Conservation (phyloP, 2,888 invertebrate genomes). For the Papilio protenor region DNA sequence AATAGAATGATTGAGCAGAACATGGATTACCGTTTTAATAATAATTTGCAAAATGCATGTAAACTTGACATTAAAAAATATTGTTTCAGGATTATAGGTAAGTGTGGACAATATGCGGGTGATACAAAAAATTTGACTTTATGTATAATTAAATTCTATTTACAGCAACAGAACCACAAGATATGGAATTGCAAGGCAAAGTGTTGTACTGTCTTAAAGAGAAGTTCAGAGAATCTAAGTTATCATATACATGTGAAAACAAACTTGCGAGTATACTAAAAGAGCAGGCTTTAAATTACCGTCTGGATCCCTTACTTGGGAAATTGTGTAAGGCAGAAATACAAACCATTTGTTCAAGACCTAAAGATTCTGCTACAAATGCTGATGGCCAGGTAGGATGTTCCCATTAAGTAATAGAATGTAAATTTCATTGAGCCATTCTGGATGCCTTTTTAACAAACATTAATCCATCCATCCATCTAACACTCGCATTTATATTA, state of each 20-base stretch:
- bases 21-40: slow-evolving; percentile 95
- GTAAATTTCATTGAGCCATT: too few species aligned
- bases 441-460: too few species aligned
- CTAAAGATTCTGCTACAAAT: slow-evolving; percentile 74
- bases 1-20: slow-evolving; percentile 96
- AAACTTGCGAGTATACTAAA: slow-evolving; percentile 92
- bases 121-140: slow-evolving; percentile 40
- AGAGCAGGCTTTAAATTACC: slow-evolving; percentile 95
- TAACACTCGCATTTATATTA: neutral
- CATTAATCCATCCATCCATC: too few species aligned
- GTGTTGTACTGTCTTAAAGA: slow-evolving; percentile 92
- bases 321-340: slow-evolving; percentile 91
- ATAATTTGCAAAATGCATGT: slow-evolving; percentile 92
- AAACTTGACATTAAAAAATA: slow-evolving; percentile 90
- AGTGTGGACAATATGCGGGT: slow-evolving; percentile 45
- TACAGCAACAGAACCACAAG: slow-evolving; percentile 80
- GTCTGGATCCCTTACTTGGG: slow-evolving; percentile 94
- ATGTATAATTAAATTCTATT: slow-evolving; percentile 40
- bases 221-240: slow-evolving; percentile 89
- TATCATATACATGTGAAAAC: slow-evolving; percentile 90
- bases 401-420: neutral
- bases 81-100: slow-evolving; percentile 78
- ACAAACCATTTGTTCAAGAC: slow-evolving; percentile 85
- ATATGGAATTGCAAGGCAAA: slow-evolving; percentile 92
- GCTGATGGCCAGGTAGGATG: slow-evolving; percentile 76